Evolutionary conservation across 2,888 invertebrate genomes (phyloP), one percentile per base, ranked within the genome.

Genomic region (Mamestra brassicae): DNA sequence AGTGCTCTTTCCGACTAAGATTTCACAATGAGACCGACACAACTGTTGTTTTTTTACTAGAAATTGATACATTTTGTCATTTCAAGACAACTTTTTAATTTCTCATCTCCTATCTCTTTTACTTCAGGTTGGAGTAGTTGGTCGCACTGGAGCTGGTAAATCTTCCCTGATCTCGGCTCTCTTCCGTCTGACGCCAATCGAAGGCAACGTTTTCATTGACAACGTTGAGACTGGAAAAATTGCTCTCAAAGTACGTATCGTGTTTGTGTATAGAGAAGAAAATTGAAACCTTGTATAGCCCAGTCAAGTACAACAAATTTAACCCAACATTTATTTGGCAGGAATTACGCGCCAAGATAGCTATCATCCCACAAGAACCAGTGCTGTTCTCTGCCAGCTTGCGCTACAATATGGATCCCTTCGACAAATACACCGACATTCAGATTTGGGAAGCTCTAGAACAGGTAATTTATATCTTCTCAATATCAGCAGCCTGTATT

Each of bases 81-180:
- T 13, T 45, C 6, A 26, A 45, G 52, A 17, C 4, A 4, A 34
- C n/a, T 13, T 45, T n/a, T 3, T 61, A 11, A 13, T 26, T 42
- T 38, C 3, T 17, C 8, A 38, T 3, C 36, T 3, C 15, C 15
- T 5, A 13, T 54, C 8, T 54, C 8, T 63, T 65, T 38, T 3
- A 42, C 8, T 45, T n/a, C 74, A 98, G 98, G 97, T 98, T 65
- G 98, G 98, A 66, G 98, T 98, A 78, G 98, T 98, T 1, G 99
- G 99, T 0, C 97, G 99, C 67, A 99, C 99, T 0, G 99, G 99
- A 2, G 98, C 99, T 11, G 99, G 99, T 34, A 98, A 98, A 92
- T 98, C 98, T 0, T 98, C 98, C 0, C 94, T 98, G 55, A 98
- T 98, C 83, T 97, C 98, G 4, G 98, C 99, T 1, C 94, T 99